These are phyloP conservation scores for Mormyrus hasselquistii DNA, from an alignment of 2,797 vertebrate genomes.

Conservation along the genomic window DNA sequence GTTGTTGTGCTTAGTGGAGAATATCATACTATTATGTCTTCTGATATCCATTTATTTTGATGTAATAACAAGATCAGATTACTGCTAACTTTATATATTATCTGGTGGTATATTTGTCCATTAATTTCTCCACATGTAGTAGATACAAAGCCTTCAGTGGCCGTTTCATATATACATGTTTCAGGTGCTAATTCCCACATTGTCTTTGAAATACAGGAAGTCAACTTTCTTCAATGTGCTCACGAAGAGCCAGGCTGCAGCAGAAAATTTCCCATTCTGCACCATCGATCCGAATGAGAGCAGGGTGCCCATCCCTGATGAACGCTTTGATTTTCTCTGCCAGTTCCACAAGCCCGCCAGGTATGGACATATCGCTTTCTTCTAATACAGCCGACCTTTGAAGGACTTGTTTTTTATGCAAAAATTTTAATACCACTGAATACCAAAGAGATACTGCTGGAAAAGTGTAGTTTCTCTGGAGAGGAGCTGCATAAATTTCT, in stretches of 20 bases:
- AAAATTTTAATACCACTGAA: background rate
- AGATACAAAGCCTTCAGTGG: background rate
- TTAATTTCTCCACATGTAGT: background rate
- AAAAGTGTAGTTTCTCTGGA: background rate
- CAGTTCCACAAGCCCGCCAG: slow-evolving; percentile 90
- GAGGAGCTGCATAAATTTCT: background rate
- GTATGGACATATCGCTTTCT: slow-evolving; percentile 50
- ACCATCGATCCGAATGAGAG: slow-evolving; percentile 98
- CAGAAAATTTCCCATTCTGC: slow-evolving; percentile 98
- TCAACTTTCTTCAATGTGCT: slow-evolving; percentile 98
- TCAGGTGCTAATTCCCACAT: background rate
- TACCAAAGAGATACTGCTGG: background rate
- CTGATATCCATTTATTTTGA: background rate
- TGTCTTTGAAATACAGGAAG: slow-evolving; percentile 66
- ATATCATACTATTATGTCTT: background rate
- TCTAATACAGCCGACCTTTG: background rate
- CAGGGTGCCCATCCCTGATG: slow-evolving; percentile 91
- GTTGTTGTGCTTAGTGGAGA: background rate
- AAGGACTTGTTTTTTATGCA: background rate
- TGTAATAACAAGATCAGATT: background rate
- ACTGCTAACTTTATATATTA: background rate
- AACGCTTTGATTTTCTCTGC: slow-evolving; percentile 88
- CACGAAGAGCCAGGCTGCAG: slow-evolving; percentile 91
- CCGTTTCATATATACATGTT: background rate
- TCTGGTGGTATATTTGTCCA: background rate